These are phyloP conservation scores for Buathra laborator DNA, from an alignment of 2,888 invertebrate species.

Conservation along the genomic window DNA sequence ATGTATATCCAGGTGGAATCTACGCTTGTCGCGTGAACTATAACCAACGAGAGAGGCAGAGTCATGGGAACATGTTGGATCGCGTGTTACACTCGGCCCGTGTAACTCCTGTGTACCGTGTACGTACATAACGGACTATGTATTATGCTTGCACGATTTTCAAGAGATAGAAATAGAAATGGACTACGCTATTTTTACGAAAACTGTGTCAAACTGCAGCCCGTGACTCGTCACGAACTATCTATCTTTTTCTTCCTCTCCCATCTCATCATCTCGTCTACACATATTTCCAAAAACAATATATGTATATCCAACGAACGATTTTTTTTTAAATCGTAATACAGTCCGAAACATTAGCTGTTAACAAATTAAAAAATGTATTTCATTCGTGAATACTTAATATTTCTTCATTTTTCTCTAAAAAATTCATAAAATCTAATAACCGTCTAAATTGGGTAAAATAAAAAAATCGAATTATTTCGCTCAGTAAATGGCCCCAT, in stretches of 20 bases:
- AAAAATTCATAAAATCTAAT: too few relatives aligned
- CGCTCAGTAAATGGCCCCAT: too few relatives aligned
- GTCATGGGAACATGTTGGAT: slow-evolving; percentile 8
- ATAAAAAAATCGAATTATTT: too few relatives aligned
- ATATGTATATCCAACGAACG: background rate
- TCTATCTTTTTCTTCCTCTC: slow-evolving; percentile 17
- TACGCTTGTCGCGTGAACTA: background rate
- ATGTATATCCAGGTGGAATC: slow-evolving; percentile 11
- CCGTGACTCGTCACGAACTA: slow-evolving; percentile 1
- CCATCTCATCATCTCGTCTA: background rate
- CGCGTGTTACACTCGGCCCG: slow-evolving; percentile 16
- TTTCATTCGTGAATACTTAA: too few relatives aligned
- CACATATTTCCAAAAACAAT: background rate
- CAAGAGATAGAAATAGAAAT: slow-evolving; percentile 67
- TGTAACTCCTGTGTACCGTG: background rate
- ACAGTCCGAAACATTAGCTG: too few relatives aligned
- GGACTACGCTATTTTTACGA: slow-evolving; percentile 72
- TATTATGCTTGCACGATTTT: slow-evolving; percentile 41
- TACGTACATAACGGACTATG: slow-evolving; percentile 16
- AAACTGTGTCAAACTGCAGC: slow-evolving; percentile 68
- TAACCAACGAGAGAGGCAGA: slow-evolving; percentile 10
- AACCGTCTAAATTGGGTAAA: too few relatives aligned
- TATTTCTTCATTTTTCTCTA: too few relatives aligned
- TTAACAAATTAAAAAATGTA: too few relatives aligned
- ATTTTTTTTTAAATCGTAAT: background rate